phyloP scores from a whole-genome alignment of 2,888 invertebrate genomes.

The Amphipoea lucens region DNA sequence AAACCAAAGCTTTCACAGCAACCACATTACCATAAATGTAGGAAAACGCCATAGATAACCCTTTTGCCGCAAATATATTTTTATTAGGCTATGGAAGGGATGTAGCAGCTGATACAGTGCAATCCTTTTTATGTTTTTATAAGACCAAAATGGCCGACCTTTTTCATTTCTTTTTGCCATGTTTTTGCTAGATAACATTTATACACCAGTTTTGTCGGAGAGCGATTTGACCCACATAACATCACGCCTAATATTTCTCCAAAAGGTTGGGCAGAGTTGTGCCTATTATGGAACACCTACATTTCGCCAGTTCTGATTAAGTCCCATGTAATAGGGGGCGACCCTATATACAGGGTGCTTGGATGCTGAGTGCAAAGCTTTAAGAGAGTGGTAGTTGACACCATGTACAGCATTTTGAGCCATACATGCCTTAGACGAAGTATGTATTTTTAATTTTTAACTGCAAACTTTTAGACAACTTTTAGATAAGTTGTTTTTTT shows the following conservation, averaged over 20 bases:
- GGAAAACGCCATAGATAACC: constrained; percentile 42
- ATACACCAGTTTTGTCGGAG: background rate
- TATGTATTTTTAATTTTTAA: no score
- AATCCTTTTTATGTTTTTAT: constrained; percentile 27
- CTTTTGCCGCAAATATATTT: constrained; percentile 32
- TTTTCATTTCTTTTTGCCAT: background rate
- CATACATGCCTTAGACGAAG: no score
- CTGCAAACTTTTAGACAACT: no score
- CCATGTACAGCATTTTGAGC: no score
- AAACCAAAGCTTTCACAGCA: background rate
- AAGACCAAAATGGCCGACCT: constrained; percentile 7
- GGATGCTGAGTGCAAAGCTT: no score
- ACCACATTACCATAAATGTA: constrained; percentile 25
- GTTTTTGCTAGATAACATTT: background rate
- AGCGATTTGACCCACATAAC: background rate
- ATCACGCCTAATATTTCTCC: background rate
- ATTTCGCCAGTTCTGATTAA: no score
- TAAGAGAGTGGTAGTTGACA: no score
- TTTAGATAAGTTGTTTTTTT: no score
- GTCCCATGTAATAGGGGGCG: background rate
- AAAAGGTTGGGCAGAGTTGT: background rate
- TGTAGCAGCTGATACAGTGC: constrained; percentile 10
- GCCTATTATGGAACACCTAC: background rate
- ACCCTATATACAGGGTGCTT: no score
- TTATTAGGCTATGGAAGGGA: constrained; percentile 21